Percentiles rank a stretch among this genome's conserved stretches.
Conservation (phyloP, 2,113 vertebrate species). For the Chaenogobius annularis region DNA sequence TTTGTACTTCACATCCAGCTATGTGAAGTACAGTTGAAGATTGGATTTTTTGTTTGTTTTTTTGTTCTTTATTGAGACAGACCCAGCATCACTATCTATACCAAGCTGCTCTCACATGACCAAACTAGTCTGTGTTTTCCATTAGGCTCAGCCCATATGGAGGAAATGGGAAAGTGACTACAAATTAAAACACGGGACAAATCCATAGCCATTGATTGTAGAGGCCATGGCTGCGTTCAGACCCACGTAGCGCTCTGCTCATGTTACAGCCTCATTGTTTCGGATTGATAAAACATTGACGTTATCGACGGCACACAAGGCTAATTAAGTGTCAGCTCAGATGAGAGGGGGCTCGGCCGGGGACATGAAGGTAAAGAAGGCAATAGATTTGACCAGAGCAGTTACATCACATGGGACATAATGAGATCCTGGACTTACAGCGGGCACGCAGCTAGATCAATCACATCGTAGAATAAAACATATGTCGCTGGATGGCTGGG, state of each 20-base stretch:
- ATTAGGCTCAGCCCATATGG: background rate
- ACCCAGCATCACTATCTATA: background rate
- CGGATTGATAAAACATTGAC: slow-evolving; percentile 15
- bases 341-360: slow-evolving; percentile 6
- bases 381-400: background rate
- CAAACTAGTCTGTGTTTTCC: slow-evolving; percentile 7
- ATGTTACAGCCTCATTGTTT: slow-evolving; percentile 8
- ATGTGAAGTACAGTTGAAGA: too few species aligned
- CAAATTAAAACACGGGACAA: slow-evolving; percentile 14
- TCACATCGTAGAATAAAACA: background rate
- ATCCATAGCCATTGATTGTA: slow-evolving; percentile 7
- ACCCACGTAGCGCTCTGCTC: background rate
- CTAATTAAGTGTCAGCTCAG: slow-evolving; percentile 12
- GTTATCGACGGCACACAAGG: slow-evolving; percentile 5
- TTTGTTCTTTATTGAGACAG: background rate
- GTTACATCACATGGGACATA: slow-evolving; percentile 6
- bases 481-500: background rate
- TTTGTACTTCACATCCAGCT: too few species aligned
- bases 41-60: too few species aligned
- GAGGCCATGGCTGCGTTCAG: background rate
- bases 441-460: background rate
- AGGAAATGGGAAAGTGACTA: slow-evolving; percentile 13
- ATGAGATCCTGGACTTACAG: slow-evolving; percentile 1
- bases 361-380: slow-evolving; percentile 4
- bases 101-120: background rate